Percentiles rank a stretch among this genome's conserved stretches.
phyloP scores from a whole-genome alignment of 1,140 invertebrate genomes.

The Nephotettix cincticeps region DNA sequence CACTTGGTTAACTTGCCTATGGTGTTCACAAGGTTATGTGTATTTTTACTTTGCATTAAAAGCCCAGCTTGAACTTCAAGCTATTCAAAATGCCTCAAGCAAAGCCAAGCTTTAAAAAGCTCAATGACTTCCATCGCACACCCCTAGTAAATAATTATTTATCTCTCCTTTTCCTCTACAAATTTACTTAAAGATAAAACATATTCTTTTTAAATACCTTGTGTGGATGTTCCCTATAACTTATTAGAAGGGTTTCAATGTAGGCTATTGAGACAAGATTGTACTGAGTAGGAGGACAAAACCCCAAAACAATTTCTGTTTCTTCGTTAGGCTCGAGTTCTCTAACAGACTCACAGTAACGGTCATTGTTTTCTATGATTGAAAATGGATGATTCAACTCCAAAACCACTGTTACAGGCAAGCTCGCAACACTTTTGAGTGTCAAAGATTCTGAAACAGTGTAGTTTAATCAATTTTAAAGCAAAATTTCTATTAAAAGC shows the following conservation, averaged over 20 bases:
- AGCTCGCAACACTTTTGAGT: background rate
- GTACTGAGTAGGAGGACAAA: background rate
- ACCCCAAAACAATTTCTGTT: background rate
- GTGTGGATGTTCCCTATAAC: background rate
- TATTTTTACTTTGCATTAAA: too few relatives aligned
- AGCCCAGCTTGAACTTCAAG: too few relatives aligned
- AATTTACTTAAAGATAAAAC: background rate
- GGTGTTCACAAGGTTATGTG: too few relatives aligned
- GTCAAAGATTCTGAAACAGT: background rate
- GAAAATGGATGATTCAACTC: constrained; percentile 8
- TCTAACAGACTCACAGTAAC: background rate
- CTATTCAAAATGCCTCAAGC: too few relatives aligned
- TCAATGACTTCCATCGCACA: too few relatives aligned
- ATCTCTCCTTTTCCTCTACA: too few relatives aligned
- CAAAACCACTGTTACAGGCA: background rate
- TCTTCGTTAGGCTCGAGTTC: background rate
- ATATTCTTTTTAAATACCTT: background rate
- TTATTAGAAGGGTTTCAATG: background rate
- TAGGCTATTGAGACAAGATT: background rate
- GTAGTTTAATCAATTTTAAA: too few relatives aligned
- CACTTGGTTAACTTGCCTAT: too few relatives aligned
- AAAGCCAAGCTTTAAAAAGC: too few relatives aligned
- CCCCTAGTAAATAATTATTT: too few relatives aligned
- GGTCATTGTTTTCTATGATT: background rate
- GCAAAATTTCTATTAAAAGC: too few relatives aligned